Percentiles rank a stretch among this genome's conserved stretches.
Evolutionary conservation across 2,113 vertebrate species (phyloP).

Genomic region (Silurus glanis): DNA sequence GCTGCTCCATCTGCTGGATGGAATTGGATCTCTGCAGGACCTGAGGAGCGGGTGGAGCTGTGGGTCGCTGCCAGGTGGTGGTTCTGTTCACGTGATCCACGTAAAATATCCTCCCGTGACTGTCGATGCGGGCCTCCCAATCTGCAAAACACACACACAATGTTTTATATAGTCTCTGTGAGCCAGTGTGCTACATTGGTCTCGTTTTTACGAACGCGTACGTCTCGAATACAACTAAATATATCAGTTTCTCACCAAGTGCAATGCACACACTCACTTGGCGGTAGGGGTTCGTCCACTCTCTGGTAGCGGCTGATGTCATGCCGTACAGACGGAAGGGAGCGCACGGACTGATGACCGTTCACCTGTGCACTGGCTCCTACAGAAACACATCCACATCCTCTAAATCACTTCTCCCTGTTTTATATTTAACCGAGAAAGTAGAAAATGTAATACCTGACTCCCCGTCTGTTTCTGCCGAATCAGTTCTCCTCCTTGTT

Average conservation of each 20-base stretch:
- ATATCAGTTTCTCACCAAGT: background rate
- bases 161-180: too few relatives aligned
- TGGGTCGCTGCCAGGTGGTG: slow-evolving; percentile 91
- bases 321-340: slow-evolving; percentile 88
- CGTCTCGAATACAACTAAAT: background rate
- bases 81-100: slow-evolving; percentile 95
- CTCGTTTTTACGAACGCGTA: too few relatives aligned
- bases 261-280: slow-evolving; percentile 77
- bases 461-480: slow-evolving; percentile 67
- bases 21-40: slow-evolving; percentile 90
- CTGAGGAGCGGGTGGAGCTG: slow-evolving; percentile 83
- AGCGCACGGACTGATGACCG: slow-evolving; percentile 82
- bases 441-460: slow-evolving; percentile 53
- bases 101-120: slow-evolving; percentile 90
- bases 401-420: background rate
- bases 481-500: slow-evolving; percentile 53
- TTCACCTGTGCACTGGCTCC: slow-evolving; percentile 76
- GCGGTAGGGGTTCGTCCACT: slow-evolving; percentile 92
- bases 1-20: slow-evolving; percentile 94
- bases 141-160: slow-evolving; percentile 63
- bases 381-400: background rate
- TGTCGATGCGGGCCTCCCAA: slow-evolving; percentile 97
- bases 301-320: slow-evolving; percentile 94
- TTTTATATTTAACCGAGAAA: slow-evolving; percentile 41
- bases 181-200: too few relatives aligned